phyloP scores from a whole-genome alignment of 2,113 vertebrate genomes.

The Sander lucioperca region DNA sequence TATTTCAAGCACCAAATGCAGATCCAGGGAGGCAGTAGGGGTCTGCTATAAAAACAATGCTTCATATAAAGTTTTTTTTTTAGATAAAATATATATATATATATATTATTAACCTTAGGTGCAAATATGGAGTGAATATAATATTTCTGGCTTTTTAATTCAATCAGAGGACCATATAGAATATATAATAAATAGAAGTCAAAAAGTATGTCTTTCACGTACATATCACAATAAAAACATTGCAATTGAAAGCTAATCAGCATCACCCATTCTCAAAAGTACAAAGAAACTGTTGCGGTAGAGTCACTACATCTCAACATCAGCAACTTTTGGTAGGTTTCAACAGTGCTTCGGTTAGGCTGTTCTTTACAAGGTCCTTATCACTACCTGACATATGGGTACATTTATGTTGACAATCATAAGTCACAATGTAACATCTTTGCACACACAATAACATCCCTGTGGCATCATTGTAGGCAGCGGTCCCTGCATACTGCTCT shows the following conservation, averaged over 20 bases:
- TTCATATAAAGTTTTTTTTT: neutral
- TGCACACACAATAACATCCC: constrained; percentile 6
- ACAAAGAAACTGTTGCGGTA: neutral
- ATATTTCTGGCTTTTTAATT: neutral
- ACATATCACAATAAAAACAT: neutral
- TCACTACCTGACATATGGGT: constrained; percentile 17
- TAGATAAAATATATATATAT: neutral
- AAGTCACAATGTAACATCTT: neutral
- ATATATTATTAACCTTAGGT: neutral
- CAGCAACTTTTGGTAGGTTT: neutral
- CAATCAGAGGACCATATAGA: neutral
- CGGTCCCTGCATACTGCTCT: neutral
- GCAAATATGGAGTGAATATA: neutral
- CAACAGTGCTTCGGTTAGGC: neutral
- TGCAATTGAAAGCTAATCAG: neutral
- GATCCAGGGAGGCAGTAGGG: neutral
- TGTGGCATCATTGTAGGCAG: neutral
- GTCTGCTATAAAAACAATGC: neutral
- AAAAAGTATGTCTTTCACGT: neutral
- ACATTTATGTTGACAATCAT: constrained; percentile 15
- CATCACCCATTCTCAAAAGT: neutral
- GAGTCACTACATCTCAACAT: neutral
- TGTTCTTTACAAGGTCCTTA: constrained; percentile 1
- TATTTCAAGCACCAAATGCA: neutral
- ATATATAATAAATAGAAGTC: neutral